Base-by-base conservation (phyloP, 1,140 invertebrate species). In the Trichonephila clavipes region DNA sequence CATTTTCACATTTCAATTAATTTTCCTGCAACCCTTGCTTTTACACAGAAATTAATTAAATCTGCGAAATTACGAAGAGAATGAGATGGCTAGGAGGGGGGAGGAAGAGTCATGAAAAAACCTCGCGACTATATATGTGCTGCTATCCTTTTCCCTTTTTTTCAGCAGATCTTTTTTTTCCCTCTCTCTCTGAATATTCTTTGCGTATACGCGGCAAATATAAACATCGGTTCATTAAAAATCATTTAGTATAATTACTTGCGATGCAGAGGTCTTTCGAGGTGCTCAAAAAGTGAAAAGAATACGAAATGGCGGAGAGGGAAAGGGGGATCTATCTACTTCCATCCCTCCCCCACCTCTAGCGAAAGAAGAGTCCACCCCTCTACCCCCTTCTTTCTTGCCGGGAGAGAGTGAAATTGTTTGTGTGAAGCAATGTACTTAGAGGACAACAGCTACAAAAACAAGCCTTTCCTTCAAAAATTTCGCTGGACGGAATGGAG, bases 1-100 rank as follows among this genome's bases (percentile, higher is more conserved):
- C 93, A 90, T 94, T 94, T 94, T 94, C 93, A 94, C 93, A 90
- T 94, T 90, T 89, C 93, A 94, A 94, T 94, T 94, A 94, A 94
- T 94, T 94, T 94, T 90, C 93, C 86, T 83, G 61, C 61, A 85
- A 88, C 87, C 88, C 93, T 85, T 90, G 87, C 93, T 90, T 89
- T 90, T 85, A 90, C 93, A 93, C 72, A 85, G 82, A 94, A 94
- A 94, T 94, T 94, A 94, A 94, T 94, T 94, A 94, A 94, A 94
- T 94, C 93, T 94, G 81, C 87, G 82, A 94, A 94, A 94, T 94
- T 94, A 94, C 93, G 87, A 34, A 34, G 91, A 85, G 83, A 82
- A 62, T 44, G 69, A 69, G 28, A 64, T 40, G 59, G 28, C 28
- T 66, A 21, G 61, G 51, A 34, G 40, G 88, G 40, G 66, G 21